A percentile compares a stretch with the other conserved stretches of the same genome.
phyloP scores from a whole-genome alignment of 1,140 invertebrate genomes.

The Microplitis mediator region DNA sequence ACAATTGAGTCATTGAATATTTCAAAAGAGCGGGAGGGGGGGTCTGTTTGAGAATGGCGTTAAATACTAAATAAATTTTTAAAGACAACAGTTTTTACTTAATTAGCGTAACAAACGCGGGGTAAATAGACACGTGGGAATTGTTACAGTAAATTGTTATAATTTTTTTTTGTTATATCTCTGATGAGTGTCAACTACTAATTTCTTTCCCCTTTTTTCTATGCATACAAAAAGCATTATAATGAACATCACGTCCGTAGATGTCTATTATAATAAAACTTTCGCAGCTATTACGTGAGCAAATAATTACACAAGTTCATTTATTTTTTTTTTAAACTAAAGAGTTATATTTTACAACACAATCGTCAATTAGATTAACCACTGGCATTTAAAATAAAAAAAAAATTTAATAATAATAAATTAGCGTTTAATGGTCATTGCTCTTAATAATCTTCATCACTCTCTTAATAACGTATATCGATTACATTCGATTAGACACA shows the following conservation, averaged over 20 bases:
- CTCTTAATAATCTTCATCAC: constrained; percentile 6
- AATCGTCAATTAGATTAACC: not conserved
- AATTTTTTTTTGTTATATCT: no score
- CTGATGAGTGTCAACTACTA: not conserved
- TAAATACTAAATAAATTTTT: no score
- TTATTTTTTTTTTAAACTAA: no score
- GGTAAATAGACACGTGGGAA: no score
- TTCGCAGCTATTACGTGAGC: constrained; percentile 9
- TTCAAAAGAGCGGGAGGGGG: no score
- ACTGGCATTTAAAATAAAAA: not conserved
- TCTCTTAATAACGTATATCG: constrained; percentile 15
- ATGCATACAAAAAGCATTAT: not conserved
- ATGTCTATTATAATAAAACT: constrained; percentile 10
- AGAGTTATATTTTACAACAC: not conserved
- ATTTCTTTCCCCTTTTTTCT: not conserved
- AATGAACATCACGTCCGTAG: not conserved
- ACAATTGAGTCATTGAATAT: no score
- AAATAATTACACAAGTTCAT: constrained; percentile 11
- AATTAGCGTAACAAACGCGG: no score
- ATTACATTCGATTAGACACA: constrained; percentile 28
- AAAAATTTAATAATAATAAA: not conserved
- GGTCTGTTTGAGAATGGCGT: no score
- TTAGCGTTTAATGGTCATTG: constrained; percentile 15
- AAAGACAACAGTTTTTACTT: no score
- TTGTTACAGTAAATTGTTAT: no score